Conservation (phyloP, 2,113 vertebrate genomes). For the Alces alces region DNA sequence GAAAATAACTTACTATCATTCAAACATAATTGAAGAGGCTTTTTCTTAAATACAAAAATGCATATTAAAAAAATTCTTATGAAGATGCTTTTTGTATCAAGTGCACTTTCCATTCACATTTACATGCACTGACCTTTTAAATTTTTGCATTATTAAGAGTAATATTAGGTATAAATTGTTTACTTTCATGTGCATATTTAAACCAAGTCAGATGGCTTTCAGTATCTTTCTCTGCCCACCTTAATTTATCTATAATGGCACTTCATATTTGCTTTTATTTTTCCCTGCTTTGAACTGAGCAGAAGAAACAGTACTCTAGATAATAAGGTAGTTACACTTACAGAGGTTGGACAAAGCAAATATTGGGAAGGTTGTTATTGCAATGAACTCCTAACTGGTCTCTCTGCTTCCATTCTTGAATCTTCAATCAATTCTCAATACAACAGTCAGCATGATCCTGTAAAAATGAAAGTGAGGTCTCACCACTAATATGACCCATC, state of each 20-base stretch:
- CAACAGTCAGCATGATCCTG: background rate
- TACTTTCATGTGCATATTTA: background rate
- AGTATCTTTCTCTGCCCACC: background rate
- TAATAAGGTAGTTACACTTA: background rate
- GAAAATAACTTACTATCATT: background rate
- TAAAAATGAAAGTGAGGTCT: slow-evolving; percentile 21
- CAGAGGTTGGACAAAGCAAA: background rate
- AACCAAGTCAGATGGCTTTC: background rate
- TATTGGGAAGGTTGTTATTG: background rate
- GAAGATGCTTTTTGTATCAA: background rate
- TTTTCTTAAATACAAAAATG: background rate
- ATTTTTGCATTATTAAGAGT: background rate
- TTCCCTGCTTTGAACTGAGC: background rate
- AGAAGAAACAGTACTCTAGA: background rate
- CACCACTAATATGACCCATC: background rate
- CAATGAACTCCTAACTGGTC: background rate
- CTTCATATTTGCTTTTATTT: slow-evolving; percentile 16
- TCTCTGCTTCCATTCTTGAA: slow-evolving; percentile 6
- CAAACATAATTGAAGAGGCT: background rate
- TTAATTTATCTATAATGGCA: background rate
- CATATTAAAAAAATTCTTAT: background rate
- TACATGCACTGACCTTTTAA: background rate
- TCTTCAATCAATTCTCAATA: slow-evolving; percentile 1
- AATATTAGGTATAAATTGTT: background rate
- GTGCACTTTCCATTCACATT: background rate